Base-by-base conservation (phyloP, 2,797 vertebrate species). In the Rousettus madagascariensis region DNA sequence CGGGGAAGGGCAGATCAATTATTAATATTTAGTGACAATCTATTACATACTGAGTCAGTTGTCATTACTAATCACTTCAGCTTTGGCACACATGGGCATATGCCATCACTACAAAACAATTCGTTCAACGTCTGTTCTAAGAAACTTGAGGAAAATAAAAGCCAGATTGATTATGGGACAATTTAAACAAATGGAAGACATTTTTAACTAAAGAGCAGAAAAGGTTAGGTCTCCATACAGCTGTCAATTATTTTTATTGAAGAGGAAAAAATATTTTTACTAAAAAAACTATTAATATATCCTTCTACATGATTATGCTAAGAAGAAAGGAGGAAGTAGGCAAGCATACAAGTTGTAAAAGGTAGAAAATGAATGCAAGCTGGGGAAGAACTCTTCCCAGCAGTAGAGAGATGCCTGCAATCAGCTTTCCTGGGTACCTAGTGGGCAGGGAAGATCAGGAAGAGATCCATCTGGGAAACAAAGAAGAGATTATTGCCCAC, bases 191-290 rank as follows among this genome's bases (percentile, higher is more conserved):
- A 41, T 1, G 9, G 10, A 72, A 85, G 86, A 55, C 59, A 69
- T 20, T 85, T 85, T 75, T 75, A 49, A 66, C 63, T 51, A 6
- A 77, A 91, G 38, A 94, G 17, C n/a, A 94, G 53, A 72, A 86
- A 93, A 92, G 17, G 28, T 61, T 36, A 78, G 20, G 69, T 66
- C 63, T 68, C 43, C 38, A 41, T 12, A 77, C 3, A 82, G 74
- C 12, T 69, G 22, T 57, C 28, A 75, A 30, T 93, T 30, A 88
- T 38, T 90, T 97, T 97, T 98, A 98, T 95, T 95, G 71, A 96
- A 80, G 71, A 90, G n/a, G 51, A 49, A 86, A 91, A 84, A 71
- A 33, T 13, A 20, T 53, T 92, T 75, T 72, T n/a, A 69, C 20
- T 59, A 24, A 78, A 53, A 84, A 90, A 87, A 26, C 49, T 28